Base-by-base conservation (phyloP, 1,140 invertebrate genomes). In the Drosophila bocki region DNA sequence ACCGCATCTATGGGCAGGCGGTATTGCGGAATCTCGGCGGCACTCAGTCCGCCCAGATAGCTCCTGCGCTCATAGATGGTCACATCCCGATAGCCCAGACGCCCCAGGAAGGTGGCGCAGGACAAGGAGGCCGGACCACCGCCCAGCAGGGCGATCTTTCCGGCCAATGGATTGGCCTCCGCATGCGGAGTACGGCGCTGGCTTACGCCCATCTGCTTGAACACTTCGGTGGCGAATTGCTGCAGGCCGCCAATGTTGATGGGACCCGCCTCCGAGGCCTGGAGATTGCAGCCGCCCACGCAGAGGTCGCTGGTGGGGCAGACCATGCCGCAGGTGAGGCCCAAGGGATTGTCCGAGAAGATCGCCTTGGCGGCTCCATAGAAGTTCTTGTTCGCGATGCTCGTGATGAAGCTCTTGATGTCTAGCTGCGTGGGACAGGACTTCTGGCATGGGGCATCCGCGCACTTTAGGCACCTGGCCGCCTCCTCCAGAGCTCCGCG, bases 191-290 rank as follows among this genome's bases (percentile, higher is more conserved):
- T 95, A 44, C 96, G 93, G 0, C 96, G 97, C 94, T 99, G 98
- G 0, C 95, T 95, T 3, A 99, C 96, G 11, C 96, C 96, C 98
- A 99, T 99, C 90, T 96, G 95, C 93, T 98, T 98, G 91, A 99
- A 99, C 22, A 97, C 94, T 88, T 99, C 98, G 26, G 97, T 97
- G 47, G 99, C 98, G 94, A 98, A 99, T 84, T 99, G 99, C 94
- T 99, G 99, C 8, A 99, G 94, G 1, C 99, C 99, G 1, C 98
- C 98, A 90, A 99, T 99, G 91, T 99, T 99, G 71, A 99, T 99
- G 0, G 98, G 96, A 0, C 99, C 99, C 93, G 99, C 99, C 93
- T 99, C 99, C 5, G 96, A 95, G 0, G 98, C 99, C 84, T 97
- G 96, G 2, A 99, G 93, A 93, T 99, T 99, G 93, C 99, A 99